Conservation (phyloP, 2,888 invertebrate species). For the Troides oblongomaculatus region DNA sequence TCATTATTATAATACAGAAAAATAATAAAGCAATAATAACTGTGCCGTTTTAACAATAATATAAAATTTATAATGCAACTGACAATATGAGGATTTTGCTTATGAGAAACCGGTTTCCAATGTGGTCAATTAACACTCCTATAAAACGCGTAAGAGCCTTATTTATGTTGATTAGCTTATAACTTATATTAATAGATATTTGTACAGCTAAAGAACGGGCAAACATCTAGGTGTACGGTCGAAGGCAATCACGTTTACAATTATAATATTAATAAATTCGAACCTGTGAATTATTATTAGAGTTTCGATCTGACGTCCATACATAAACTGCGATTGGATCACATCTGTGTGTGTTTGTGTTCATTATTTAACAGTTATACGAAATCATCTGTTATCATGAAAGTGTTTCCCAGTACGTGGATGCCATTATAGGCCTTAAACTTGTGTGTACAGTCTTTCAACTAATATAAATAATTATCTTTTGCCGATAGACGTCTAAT, state of each 20-base stretch:
- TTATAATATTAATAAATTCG: conserved; percentile 3
- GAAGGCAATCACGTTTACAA: not conserved
- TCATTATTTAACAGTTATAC: conserved; percentile 22
- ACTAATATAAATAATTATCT: not conserved
- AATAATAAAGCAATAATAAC: no score
- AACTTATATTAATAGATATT: not conserved
- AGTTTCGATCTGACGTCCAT: not conserved
- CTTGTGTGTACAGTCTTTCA: conserved; percentile 2
- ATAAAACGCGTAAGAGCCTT: not conserved
- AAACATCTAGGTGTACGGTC: not conserved
- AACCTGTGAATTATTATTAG: conserved; percentile 3
- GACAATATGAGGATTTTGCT: not conserved
- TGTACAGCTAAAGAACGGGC: not conserved
- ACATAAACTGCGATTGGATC: conserved; percentile 10
- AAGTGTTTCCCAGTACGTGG: conserved; percentile 13
- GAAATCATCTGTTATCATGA: conserved; percentile 14
- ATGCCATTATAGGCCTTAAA: conserved; percentile 4
- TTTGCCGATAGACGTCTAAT: no score
- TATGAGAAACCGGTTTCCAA: not conserved
- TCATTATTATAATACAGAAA: no score
- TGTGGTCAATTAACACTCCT: not conserved
- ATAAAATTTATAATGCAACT: not conserved
- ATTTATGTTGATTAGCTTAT: conserved; percentile 1
- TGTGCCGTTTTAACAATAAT: no score
- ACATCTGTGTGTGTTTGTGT: conserved; percentile 10